Evolutionary conservation across 1,140 invertebrate species (phyloP), one percentile per base, ranked within the genome.

Genomic region (Sinella curviseta): DNA sequence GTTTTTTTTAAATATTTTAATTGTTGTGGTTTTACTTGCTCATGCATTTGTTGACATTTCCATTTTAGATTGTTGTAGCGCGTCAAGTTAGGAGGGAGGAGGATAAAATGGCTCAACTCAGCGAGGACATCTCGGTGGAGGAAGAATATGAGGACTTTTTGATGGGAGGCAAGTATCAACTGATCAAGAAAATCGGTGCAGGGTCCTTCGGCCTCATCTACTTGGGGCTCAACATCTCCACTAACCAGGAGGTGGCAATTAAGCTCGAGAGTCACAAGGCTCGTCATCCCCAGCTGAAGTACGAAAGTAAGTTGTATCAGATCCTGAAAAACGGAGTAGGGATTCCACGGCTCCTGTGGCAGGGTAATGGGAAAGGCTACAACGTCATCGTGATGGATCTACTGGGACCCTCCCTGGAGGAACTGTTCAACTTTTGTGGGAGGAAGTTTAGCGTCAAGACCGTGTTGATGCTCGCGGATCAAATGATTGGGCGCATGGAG

Each of bases 391-490:
- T 90, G 3, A 91, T 92, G 90, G 91, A 91, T 82, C 84, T 91
- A 26, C 85, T 92, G 16, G 91, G 91, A n/a, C 91, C 91, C 36
- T 90, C 88, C 78, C 86, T 92, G 28, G 91, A 92, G 85, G 91
- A 91, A 86, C 86, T 92, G 24, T 92, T 91, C 84, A 91, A 91
- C 83, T 92, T 91, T 85, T 91, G 91, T 84, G 87, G 87, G 31
- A 85, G 91, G 54, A 87, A 89, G 74, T 92, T 91, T 84, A 90
- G 90, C 30, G 89, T 92, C 88, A 91, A 91, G 86, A 91, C 91
- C 65, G 90, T 92, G n/a, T 86, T 92, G 2, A 91, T 91, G 88
- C 84, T 91, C 33, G 91, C 91, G 60, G 91, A 92, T 84, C 90
- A 90, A 80, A 80, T 86, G 70, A 81, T 84, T 57, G 80, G 78